phyloP scores from a whole-genome alignment of 2,113 vertebrate genomes.

The Notechis scutatus region DNA sequence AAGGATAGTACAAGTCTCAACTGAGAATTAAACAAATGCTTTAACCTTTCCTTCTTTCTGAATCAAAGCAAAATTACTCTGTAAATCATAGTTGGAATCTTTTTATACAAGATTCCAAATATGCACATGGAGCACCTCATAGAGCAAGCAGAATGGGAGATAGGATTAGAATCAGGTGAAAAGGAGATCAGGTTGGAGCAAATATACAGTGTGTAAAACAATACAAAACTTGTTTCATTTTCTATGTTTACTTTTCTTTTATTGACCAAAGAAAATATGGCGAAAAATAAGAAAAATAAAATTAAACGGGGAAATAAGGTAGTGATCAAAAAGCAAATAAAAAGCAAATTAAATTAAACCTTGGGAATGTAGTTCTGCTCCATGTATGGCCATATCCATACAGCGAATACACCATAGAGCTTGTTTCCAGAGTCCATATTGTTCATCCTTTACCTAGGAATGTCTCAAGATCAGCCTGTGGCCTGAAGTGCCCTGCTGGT shows the following conservation, averaged over 20 bases:
- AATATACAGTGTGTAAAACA: neutral
- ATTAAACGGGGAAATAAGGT: neutral
- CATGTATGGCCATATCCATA: neutral
- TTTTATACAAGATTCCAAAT: neutral
- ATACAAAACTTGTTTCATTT: neutral
- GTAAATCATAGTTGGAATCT: neutral
- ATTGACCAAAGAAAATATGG: neutral
- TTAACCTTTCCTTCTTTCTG: neutral
- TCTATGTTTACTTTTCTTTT: neutral
- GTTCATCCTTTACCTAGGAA: neutral
- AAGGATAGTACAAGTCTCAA: neutral
- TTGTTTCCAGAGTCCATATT: neutral
- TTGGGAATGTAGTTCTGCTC: neutral
- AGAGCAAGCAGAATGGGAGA: neutral
- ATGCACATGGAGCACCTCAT: neutral
- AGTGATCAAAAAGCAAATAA: neutral
- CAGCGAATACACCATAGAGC: neutral
- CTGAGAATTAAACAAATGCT: neutral
- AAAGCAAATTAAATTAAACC: neutral
- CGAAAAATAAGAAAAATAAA: neutral
- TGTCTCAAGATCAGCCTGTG: neutral
- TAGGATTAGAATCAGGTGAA: neutral
- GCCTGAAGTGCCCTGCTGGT: neutral
- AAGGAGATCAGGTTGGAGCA: neutral
- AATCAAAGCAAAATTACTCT: neutral